A percentile compares a stretch with the other conserved stretches of the same genome.
Conservation (phyloP, 1,140 invertebrate genomes). For the Drosophila leontia region DNA sequence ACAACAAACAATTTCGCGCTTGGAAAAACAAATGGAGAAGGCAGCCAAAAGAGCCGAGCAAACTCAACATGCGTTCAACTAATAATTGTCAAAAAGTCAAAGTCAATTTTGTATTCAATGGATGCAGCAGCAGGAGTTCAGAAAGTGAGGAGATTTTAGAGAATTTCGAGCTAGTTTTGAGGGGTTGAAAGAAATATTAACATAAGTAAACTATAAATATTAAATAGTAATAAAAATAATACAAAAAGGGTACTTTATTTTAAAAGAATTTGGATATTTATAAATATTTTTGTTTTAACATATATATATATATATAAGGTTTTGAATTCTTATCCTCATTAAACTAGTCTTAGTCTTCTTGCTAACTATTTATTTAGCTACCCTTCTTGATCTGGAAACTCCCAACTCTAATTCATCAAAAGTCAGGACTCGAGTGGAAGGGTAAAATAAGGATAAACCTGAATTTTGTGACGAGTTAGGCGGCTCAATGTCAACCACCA, state of each 20-base stretch:
- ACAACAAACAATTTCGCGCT: conserved; percentile 80
- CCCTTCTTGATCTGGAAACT: not conserved
- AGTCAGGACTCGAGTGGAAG: conserved; percentile 25
- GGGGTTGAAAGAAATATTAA: no score
- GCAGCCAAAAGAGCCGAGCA: conserved; percentile 49
- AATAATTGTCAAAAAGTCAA: conserved; percentile 82
- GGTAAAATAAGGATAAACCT: conserved; percentile 56
- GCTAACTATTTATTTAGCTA: not conserved
- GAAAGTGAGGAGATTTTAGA: not conserved
- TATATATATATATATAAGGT: no score
- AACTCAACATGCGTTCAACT: conserved; percentile 77
- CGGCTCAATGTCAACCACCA: conserved; percentile 73
- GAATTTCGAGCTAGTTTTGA: not conserved
- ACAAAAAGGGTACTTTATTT: no score
- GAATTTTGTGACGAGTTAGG: conserved; percentile 70
- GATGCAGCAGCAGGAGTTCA: conserved; percentile 36
- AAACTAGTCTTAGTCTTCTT: not conserved
- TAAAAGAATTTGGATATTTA: no score
- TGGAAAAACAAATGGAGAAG: conserved; percentile 71
- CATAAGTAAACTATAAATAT: not conserved
- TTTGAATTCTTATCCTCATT: not conserved
- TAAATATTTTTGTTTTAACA: no score
- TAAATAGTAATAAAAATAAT: not conserved
- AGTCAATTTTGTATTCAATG: conserved; percentile 65
- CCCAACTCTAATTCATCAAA: conserved; percentile 1